Base-by-base conservation (phyloP, 2,797 vertebrate species). In the Acanthurus leucopareius region DNA sequence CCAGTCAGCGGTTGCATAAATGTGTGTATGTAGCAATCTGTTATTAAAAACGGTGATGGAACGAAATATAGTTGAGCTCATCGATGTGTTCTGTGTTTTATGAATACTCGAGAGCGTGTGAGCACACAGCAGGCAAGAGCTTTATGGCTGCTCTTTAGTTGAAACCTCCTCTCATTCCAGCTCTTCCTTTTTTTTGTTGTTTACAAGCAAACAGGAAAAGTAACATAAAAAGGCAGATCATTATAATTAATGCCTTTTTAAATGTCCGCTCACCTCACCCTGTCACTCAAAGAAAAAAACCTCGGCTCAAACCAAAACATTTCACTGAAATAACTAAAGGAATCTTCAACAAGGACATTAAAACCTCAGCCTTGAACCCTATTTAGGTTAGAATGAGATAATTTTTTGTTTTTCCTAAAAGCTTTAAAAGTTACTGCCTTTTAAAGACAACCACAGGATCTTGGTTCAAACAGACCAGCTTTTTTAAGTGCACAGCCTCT, bases 1-100 rank as follows among this genome's bases (percentile, higher is more conserved):
- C 77, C 28, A 60, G 62, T 93, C 95, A 93, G 92, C 81, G 75
- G 86, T 81, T 82, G 70, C 62, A 80, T 88, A 88, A 91, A 88
- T 83, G 89, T 90, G 89, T 71, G 79, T 80, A 75, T 79, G 82
- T 82, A 87, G 83, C 82, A 89, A 85, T 92, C 79, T 75, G 83
- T 89, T 92, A 90, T 93, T 92, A 90, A 90, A 94, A 68, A 73
- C 90, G 77, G 87, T 69, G 45, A 78, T 10, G 42, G 61, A 69
- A 56, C 47, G 28, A 9, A 56, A 75, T 77, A 22, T 14, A n/a
- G 52, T 32, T 47, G 28, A 79, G 35, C 67, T 66, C 66, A 52
- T 75, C 32, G 64, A 52, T 58, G 69, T 72, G 56, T 74, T 38
- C 9, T 19, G 28, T 28, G 28, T 40, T 25, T 19, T 66, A 57